Evolutionary conservation across 1,140 invertebrate species (phyloP).

Genomic region (Drosophila mojavensis): DNA sequence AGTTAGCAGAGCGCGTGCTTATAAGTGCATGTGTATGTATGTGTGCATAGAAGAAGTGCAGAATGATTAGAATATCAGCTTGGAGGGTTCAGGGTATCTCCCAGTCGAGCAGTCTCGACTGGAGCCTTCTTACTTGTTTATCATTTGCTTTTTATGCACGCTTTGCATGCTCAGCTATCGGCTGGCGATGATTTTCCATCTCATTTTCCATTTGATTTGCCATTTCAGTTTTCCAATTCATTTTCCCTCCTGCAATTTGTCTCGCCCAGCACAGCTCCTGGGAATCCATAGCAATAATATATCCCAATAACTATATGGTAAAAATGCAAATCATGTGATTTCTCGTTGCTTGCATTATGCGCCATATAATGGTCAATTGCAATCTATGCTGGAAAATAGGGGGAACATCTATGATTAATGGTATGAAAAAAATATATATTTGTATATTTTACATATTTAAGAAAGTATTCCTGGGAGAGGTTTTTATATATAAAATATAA

Average conservation of each 20-base stretch:
- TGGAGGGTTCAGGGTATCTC: too few relatives aligned
- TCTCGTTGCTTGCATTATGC: conserved; percentile 14
- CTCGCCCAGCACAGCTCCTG: conserved; percentile 5
- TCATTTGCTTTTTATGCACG: conserved; percentile 41
- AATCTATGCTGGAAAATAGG: not conserved
- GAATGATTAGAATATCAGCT: too few relatives aligned
- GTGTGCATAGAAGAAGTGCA: too few relatives aligned
- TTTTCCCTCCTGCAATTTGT: conserved; percentile 34
- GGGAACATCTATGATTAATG: conserved; percentile 6
- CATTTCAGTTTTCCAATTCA: not conserved
- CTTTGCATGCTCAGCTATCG: conserved; percentile 59
- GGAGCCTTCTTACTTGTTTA: too few relatives aligned
- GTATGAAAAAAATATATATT: not conserved
- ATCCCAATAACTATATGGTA: too few relatives aligned
- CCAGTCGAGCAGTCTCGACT: too few relatives aligned
- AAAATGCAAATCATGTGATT: conserved; percentile 51
- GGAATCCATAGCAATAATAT: conserved; percentile 8
- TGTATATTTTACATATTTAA: not conserved
- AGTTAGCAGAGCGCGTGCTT: too few relatives aligned
- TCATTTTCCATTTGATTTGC: conserved; percentile 14
- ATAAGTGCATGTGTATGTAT: too few relatives aligned
- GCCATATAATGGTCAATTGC: conserved; percentile 45
- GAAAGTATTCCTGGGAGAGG: too few relatives aligned
- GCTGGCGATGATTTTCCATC: conserved; percentile 38
- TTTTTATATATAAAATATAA: not conserved